These are phyloP conservation scores for Leiothrix lutea DNA, from an alignment of 2,113 vertebrate species.

Conservation along the genomic window DNA sequence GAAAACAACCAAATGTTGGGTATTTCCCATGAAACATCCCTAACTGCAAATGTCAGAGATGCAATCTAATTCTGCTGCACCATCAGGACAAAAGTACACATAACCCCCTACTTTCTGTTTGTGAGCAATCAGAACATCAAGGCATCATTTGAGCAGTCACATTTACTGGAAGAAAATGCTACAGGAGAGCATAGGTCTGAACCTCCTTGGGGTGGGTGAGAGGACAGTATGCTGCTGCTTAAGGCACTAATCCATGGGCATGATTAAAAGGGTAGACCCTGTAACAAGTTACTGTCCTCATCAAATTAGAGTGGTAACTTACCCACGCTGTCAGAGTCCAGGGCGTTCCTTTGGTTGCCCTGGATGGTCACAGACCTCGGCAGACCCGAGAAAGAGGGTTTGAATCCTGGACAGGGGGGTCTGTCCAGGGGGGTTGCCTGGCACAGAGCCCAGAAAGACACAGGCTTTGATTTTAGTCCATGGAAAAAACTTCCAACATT, in stretches of 20 bases:
- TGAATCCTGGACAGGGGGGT: too few relatives aligned
- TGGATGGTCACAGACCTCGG: too few relatives aligned
- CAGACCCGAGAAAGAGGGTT: too few relatives aligned
- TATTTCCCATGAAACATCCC: not conserved
- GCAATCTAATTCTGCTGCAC: not conserved
- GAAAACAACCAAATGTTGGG: not conserved
- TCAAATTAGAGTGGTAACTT: not conserved
- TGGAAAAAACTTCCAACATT: too few relatives aligned
- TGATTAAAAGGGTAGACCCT: not conserved
- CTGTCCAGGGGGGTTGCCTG: too few relatives aligned
- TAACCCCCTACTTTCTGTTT: not conserved
- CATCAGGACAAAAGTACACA: not conserved
- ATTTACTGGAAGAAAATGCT: not conserved
- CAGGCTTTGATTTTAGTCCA: too few relatives aligned
- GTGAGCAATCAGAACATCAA: not conserved
- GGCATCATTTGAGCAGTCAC: not conserved
- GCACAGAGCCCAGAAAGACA: too few relatives aligned
- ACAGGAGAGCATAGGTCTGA: accelerated
- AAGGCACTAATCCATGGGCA: not conserved
- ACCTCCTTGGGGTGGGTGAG: not conserved
- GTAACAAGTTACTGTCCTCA: not conserved
- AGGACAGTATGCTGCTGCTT: not conserved
- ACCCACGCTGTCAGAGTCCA: too few relatives aligned
- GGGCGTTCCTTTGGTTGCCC: too few relatives aligned
- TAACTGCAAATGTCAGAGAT: not conserved